A percentile compares a stretch with the other conserved stretches of the same genome.
phyloP scores from a whole-genome alignment of 2,113 vertebrate species.

The Pseudopodoces humilis region DNA sequence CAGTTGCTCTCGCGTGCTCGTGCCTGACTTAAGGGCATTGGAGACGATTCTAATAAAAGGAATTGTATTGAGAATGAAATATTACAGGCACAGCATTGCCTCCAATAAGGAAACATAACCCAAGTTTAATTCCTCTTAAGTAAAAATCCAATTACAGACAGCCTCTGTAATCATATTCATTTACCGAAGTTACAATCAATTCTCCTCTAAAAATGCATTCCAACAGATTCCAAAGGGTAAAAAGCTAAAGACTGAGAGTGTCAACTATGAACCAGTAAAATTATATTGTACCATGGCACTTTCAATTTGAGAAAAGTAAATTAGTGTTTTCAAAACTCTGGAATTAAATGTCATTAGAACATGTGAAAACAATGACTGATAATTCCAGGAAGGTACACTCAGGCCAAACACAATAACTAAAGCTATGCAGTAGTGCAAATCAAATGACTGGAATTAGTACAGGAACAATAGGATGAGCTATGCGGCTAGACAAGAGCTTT shows the following conservation, averaged over 20 bases:
- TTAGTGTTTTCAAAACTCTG: conserved; percentile 5
- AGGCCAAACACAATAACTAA: neutral
- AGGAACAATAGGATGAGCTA: neutral
- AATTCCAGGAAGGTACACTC: neutral
- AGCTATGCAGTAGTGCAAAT: neutral
- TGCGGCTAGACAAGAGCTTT: neutral
- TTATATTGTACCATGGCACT: neutral
- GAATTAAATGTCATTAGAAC: conserved; percentile 35
- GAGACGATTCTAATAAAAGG: neutral
- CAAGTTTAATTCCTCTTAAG: conserved; percentile 11
- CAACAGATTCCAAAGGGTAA: neutral
- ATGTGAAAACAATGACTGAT: conserved; percentile 21
- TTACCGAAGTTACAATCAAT: conserved; percentile 43
- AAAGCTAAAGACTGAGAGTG: neutral
- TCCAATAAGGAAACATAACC: conserved; percentile 11
- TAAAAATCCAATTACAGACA: conserved; percentile 39
- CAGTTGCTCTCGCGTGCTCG: neutral
- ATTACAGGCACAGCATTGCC: neutral
- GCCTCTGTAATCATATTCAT: neutral
- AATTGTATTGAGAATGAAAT: neutral
- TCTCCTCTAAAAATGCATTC: conserved; percentile 29
- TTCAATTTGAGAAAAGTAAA: conserved; percentile 16
- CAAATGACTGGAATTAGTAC: neutral
- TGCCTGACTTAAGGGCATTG: neutral
- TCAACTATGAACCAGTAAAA: neutral